These are phyloP conservation scores for Pheosia gnoma DNA, from an alignment of 2,888 invertebrate species.

Conservation along the genomic window DNA sequence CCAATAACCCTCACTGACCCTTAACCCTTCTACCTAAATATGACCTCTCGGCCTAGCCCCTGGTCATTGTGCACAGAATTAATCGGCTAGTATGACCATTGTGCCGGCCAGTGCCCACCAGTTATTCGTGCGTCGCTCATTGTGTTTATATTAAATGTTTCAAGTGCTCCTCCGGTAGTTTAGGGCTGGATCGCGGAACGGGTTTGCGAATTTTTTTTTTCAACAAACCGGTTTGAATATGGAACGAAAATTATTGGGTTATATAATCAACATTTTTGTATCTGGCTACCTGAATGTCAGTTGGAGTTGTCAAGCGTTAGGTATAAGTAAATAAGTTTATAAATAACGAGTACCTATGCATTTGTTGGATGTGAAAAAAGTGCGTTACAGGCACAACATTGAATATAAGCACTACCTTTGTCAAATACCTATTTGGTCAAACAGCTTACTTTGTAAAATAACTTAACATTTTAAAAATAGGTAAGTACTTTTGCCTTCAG, in stretches of 20 bases:
- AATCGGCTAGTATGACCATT: conserved; percentile 78
- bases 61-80: conserved; percentile 77
- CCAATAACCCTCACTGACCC: conserved; percentile 76
- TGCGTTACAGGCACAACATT: too few relatives aligned
- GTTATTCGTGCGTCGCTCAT: conserved; percentile 56
- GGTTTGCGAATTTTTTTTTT: conserved; percentile 3
- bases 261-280: conserved; percentile 8
- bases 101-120: conserved; percentile 72
- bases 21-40: conserved; percentile 81
- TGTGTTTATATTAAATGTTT: conserved; percentile 78
- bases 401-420: too few relatives aligned
- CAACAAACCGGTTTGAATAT: conserved; percentile 3
- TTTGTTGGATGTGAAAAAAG: too few relatives aligned
- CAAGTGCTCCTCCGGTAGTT: conserved; percentile 62
- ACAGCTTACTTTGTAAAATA: too few relatives aligned
- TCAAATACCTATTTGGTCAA: too few relatives aligned
- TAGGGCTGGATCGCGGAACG: conserved; percentile 45
- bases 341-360: too few relatives aligned
- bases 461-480: too few relatives aligned
- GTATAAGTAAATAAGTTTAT: too few relatives aligned
- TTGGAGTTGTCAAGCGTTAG: neutral
- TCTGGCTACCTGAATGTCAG: conserved; percentile 9
- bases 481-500: too few relatives aligned
- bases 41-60: conserved; percentile 76
- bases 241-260: conserved; percentile 2